Evolutionary conservation across 2,797 vertebrate species (phyloP), one percentile per base, ranked within the genome.

Genomic region (Craterocephalus amniculus): DNA sequence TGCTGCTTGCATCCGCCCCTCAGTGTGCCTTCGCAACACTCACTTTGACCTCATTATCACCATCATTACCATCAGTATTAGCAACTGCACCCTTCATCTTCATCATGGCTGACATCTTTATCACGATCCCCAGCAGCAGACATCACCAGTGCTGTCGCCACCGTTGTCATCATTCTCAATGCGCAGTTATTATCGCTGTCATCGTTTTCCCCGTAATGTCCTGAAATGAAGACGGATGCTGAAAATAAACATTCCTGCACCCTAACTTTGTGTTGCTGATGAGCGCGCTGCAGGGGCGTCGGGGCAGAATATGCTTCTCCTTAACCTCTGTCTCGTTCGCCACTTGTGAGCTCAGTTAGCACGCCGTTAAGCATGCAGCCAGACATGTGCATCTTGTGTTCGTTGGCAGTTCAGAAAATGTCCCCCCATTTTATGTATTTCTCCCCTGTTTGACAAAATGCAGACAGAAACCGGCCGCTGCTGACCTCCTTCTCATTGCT

Each of bases 401-500:
- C 6, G 2, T 56, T 72, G 63, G 70, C 52, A 29, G 56, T 67
- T 76, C 70, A 63, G 59, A 71, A 78, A 68, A n/a, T n/a, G n/a
- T 40, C 48, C 71, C 38, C 65, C 66, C 74, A 55, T 75, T 57
- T 36, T 80, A 66, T 86, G 85, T 67, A 72, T 90, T 86, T 83
- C 88, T 77, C 63, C 78, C 66, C 81, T 91, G 76, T 80, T 78
- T 87, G 86, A 89, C 81, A 87, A 87, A 84, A 85, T 70, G 77
- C 78, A 84, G 70, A 76, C 77, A 79, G 80, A 82, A 89, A 81
- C 86, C 82, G 79, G 84, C 80, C 75, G 45, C 79, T 70, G 86
- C 87, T 92, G 91, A 91, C 89, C 89, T 90, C 91, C 79, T 92
- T 92, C 89, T 89, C 70, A 60, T 88, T 54, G 74, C 81, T 68